Base-by-base conservation (phyloP, 2,113 vertebrate genomes). In the Myrmecobius fasciatus region DNA sequence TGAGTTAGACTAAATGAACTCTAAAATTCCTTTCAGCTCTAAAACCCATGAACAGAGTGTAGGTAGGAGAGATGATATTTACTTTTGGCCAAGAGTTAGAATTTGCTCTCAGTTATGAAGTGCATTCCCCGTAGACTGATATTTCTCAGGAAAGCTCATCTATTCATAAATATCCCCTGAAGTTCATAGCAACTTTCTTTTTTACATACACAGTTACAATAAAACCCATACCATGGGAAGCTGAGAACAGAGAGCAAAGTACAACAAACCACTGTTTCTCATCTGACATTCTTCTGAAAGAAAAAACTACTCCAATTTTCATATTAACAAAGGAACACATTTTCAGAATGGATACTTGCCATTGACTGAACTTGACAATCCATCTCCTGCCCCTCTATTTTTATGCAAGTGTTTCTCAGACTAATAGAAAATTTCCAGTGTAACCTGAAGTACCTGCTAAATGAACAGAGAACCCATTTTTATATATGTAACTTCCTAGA, bases 101-200 rank as follows among this genome's bases (percentile, higher is more conserved):
- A 90, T 53, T 91, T 95, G 46, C 91, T 93, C 25, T 93, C 28
- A 93, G 43, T 56, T 91, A 94, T 83, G 36, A n/a, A 75, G 36
- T 83, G 7, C 91, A 53, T 54, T 75, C 90, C 31, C 53, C 89
- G 89, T 25, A 88, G 28, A 52, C 22, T 90, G 54, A 51, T 22
- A 90, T 3, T 53, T 53, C 28, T 52, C 14, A 92, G 11, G 20
- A 94, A 94, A 88, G 91, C 88, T 90, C 31, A 91, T 36, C n/a
- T 52, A 43, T 91, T 95, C 52, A 36, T 94, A 93, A 91, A 43
- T n/a, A 92, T 31, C 20, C 75, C 54, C 11, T 24, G 49, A 94
- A 89, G 26, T n/a, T 91, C n/a, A 90, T 43, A 91, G 36, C 22
- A 2, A 83, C 67, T 75, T 75, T 36, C 60, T 75, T 75, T 75